Evolutionary conservation across 2,113 vertebrate species (phyloP).

Genomic region (Cryptomyrus ogoouensis): DNA sequence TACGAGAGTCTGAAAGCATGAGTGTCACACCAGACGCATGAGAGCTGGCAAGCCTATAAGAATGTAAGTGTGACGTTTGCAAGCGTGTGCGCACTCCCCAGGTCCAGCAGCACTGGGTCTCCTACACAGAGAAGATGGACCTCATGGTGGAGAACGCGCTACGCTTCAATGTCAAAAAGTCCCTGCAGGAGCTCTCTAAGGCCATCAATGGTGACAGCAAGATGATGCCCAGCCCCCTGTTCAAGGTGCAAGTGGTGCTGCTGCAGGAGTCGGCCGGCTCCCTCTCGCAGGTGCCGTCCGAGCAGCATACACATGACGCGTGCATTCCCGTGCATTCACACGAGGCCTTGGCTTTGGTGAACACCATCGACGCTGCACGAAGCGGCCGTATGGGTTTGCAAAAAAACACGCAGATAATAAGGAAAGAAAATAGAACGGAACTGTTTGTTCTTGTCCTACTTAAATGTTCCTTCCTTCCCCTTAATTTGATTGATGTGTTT

Average conservation of each 20-base stretch:
- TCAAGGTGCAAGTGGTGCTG: slow-evolving; percentile 69
- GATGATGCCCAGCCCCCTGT: slow-evolving; percentile 64
- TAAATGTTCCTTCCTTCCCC: neutral
- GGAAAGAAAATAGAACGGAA: neutral
- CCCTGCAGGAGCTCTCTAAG: slow-evolving; percentile 70
- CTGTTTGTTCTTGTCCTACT: neutral
- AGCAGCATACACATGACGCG: neutral
- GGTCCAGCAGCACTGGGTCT: slow-evolving; percentile 74
- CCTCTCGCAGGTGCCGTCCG: slow-evolving; percentile 56
- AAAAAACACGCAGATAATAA: neutral
- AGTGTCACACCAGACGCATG: neutral
- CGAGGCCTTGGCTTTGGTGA: neutral
- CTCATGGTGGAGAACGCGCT: slow-evolving; percentile 71
- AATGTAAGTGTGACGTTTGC: neutral
- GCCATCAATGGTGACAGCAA: slow-evolving; percentile 73
- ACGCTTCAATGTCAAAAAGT: slow-evolving; percentile 67
- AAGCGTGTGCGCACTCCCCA: slow-evolving; percentile 34
- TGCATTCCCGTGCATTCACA: neutral
- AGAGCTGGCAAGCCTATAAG: neutral
- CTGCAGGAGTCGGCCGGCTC: slow-evolving; percentile 42
- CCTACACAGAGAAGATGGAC: slow-evolving; percentile 66
- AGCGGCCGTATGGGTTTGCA: neutral
- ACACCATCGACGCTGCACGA: neutral
- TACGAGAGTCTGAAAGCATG: neutral
- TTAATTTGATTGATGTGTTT: slow-evolving; percentile 10